A percentile compares a stretch with the other conserved stretches of the same genome.
Evolutionary conservation across 1,140 invertebrate species (phyloP).

Genomic region (Bombus pyrosoma): DNA sequence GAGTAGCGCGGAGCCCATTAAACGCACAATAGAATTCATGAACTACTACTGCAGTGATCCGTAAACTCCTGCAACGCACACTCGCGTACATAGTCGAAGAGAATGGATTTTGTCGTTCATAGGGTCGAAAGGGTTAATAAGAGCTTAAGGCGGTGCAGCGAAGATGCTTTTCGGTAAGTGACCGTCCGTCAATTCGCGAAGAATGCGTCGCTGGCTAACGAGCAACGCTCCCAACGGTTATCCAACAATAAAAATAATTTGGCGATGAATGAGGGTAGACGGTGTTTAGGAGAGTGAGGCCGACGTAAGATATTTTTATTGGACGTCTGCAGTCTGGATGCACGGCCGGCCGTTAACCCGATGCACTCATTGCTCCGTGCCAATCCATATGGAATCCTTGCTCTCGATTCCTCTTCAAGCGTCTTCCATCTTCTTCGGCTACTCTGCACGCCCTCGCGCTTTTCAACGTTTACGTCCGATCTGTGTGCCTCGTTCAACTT

Average conservation of each 20-base stretch:
- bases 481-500: not conserved
- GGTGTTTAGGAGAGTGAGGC: slow-evolving; percentile 50
- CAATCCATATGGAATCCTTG: slow-evolving; percentile 60
- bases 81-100: not conserved
- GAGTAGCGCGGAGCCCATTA: no score
- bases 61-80: no score
- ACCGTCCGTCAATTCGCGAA: slow-evolving; percentile 41
- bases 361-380: slow-evolving; percentile 60
- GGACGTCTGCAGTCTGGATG: slow-evolving; percentile 77
- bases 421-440: slow-evolving; percentile 26
- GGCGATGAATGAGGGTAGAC: slow-evolving; percentile 65
- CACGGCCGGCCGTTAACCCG: slow-evolving; percentile 75
- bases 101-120: not conserved
- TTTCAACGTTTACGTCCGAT: not conserved
- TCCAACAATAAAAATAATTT: slow-evolving; percentile 75
- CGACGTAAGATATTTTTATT: slow-evolving; percentile 78
- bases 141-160: not conserved
- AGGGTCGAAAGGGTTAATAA: not conserved
- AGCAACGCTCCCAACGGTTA: slow-evolving; percentile 48
- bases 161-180: slow-evolving; percentile 1
- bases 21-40: no score
- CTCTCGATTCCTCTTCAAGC: slow-evolving; percentile 47
- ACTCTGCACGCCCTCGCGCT: not conserved
- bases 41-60: no score
- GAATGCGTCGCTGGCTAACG: slow-evolving; percentile 49